Base-by-base conservation (phyloP, 2,113 vertebrate genomes). In the Tursiops truncatus region DNA sequence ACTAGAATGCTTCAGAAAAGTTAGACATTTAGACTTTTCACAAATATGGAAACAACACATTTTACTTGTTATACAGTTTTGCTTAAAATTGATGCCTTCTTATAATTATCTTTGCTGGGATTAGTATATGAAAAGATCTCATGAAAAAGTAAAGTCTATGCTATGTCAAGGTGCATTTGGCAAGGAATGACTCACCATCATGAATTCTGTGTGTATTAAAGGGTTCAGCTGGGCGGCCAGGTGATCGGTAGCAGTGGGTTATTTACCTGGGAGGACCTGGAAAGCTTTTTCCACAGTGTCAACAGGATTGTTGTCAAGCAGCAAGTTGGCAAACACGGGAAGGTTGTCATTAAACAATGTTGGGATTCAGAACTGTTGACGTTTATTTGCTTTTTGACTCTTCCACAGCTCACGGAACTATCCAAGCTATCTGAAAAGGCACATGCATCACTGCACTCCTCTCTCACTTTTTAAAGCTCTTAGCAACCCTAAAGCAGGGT, bases 321-420 rank as follows among this genome's bases (percentile, higher is more conserved):
- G 96, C 96, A 97, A 89, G 76, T 97, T 98, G 97, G 98, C 98
- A 98, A 98, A 98, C 97, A 98, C 14, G 91, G 86, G 84, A 95
- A 97, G 96, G 97, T 97, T 98, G 98, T 98, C 96, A 97, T 98
- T 98, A 98, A 98, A 98, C 98, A 98, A 97, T 96, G 97, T 98
- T 98, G 95, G 97, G 98, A 98, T 98, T 95, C 91, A 97, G 92
- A 97, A 97, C 96, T 97, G 95, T 98, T 98, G 98, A 98, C 96
- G 83, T 87, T 97, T 98, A 98, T 98, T 98, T 98, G 97, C 94
- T 98, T 98, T 98, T 96, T 38, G 50, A 4, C 73, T 98, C 96
- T 97, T 98, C 96, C 97, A 71, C 98, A 94, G 96, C 96, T 95
- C 95, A 96, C 94, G 93, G 98, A 98, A 91, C 97, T 97, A 98